Percentiles rank a stretch among this genome's conserved stretches.
Conservation (phyloP, 2,888 invertebrate genomes). For the Bhutanitis thaidina region DNA sequence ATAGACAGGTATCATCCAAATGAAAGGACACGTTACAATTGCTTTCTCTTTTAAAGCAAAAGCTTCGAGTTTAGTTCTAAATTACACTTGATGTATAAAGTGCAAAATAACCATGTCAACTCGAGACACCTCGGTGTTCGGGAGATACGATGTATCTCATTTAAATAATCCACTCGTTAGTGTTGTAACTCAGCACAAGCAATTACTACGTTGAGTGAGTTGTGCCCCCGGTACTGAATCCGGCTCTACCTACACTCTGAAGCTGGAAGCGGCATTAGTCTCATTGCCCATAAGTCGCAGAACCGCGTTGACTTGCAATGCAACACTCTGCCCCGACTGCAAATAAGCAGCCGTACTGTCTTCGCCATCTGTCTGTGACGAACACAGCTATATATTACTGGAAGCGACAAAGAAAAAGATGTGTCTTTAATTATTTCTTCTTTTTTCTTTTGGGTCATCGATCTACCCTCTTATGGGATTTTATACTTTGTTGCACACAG, state of each 20-base stretch:
- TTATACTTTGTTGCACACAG: no score
- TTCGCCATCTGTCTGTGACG: background rate
- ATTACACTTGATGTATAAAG: no score
- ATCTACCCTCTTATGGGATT: no score
- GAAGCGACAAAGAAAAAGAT: background rate
- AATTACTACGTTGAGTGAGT: slow-evolving; percentile 5
- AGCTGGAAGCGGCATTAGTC: slow-evolving; percentile 1
- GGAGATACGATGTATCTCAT: slow-evolving; percentile 24
- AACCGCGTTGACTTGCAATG: slow-evolving; percentile 9
- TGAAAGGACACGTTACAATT: no score
- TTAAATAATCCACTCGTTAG: slow-evolving; percentile 5
- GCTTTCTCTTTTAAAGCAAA: no score
- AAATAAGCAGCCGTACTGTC: background rate
- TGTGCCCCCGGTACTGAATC: background rate
- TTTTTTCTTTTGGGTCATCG: no score
- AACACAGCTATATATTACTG: background rate
- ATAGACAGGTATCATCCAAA: no score
- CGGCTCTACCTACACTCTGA: background rate
- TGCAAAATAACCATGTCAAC: background rate
- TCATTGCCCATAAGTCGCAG: slow-evolving; percentile 2
- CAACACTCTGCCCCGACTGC: background rate
- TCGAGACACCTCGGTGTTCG: slow-evolving; percentile 21
- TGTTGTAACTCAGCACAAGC: background rate
- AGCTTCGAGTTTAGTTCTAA: no score
- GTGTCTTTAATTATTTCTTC: no score